Evolutionary conservation across 2,113 vertebrate genomes (phyloP), one percentile per base, ranked within the genome.

Genomic region (Eptesicus fuscus): DNA sequence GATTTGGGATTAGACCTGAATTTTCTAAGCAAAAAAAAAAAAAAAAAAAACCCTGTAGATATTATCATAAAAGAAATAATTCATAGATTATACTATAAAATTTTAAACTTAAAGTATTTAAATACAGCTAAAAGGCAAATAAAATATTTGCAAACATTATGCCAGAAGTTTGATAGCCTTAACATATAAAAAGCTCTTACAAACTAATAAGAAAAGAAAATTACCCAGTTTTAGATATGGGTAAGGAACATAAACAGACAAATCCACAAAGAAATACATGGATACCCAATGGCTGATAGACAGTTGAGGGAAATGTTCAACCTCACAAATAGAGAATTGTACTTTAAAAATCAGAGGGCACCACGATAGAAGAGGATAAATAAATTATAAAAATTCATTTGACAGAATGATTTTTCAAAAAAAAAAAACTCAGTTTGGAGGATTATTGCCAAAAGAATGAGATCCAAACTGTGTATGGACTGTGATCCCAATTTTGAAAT

Each of bases 161-260:
- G 44, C 2, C n/a, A 94, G 65, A 77, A 16, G 2, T 87, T 90
- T 91, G 73, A 22, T 94, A 70, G 63, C 83, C 47, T 93, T 92
- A 94, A 95, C 82, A 95, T 94, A 88, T 49, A 88, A 95, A 92
- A 96, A 95, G 59, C 32, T 87, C 51, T 96, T 94, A 94, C 13
- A 93, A 93, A 85, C 67, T 32, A 96, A 83, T 82, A 92, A 89
- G 49, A 90, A 95, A 93, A 90, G 44, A 37, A 65, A 42, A 80
- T 69, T 86, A 78, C 22, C 28, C n/a, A 83, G 11, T 94, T 93
- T 93, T 87, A 88, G 61, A 78, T 37, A 82, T 32, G 30, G 22
- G 73, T 74, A 49, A 87, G 42, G 49, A 88, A 61, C 23, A 92
- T 71, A 84, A n/a, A 59, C 20, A 83, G 37, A 65, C 13, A 83